Evolutionary conservation across 2,113 vertebrate species (phyloP).

Genomic region (Atlantisia rogersi): DNA sequence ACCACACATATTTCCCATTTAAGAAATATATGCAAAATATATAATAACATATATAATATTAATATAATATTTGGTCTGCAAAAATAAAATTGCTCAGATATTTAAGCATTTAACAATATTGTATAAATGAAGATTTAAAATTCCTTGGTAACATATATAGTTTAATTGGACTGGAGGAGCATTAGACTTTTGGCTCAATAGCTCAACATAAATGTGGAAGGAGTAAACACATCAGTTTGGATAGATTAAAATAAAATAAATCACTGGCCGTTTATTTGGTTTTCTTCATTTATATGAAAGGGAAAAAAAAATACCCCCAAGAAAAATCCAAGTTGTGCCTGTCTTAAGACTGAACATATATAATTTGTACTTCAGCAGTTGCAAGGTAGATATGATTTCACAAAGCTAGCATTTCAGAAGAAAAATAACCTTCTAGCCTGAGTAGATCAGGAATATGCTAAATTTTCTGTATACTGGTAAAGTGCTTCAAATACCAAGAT

Average conservation of each 20-base stretch:
- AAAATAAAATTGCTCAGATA: not conserved
- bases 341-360: not conserved
- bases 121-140: not conserved
- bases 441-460: not conserved
- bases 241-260: not conserved
- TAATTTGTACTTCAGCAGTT: not conserved
- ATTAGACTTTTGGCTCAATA: not conserved
- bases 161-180: not conserved
- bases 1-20: not conserved
- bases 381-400: not conserved
- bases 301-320: not conserved
- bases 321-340: not conserved
- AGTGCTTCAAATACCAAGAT: not conserved
- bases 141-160: not conserved
- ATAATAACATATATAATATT: not conserved
- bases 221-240: not conserved
- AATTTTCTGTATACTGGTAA: not conserved
- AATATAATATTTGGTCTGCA: not conserved
- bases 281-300: not conserved
- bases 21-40: not conserved
- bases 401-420: not conserved
- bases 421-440: not conserved
- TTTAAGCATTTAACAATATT: not conserved
- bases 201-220: fast-evolving
- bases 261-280: not conserved